Evolutionary conservation across 30 jellyfish, hydroid and myxozoan species (phyloP).

Genomic region (Hydra vulgaris): DNA sequence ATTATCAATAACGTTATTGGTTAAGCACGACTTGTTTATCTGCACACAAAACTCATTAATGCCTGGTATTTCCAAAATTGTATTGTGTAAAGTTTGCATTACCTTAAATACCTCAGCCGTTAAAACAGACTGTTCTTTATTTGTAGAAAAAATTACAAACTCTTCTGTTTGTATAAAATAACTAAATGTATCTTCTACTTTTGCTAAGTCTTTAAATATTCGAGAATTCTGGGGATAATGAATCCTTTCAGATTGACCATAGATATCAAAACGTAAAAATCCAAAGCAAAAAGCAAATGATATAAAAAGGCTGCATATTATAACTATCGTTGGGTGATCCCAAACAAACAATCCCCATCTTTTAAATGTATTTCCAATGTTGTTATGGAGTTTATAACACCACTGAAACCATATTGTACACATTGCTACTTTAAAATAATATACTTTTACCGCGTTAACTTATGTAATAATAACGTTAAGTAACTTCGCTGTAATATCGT

Average conservation of each 20-base stretch:
- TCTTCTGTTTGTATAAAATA: constrained; percentile 56
- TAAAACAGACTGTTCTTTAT: constrained; percentile 19
- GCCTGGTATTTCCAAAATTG: constrained; percentile 18
- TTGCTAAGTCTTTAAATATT: constrained; percentile 46
- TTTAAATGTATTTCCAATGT: constrained; percentile 3
- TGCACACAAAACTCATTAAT: constrained; percentile 37
- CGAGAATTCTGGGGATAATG: constrained; percentile 76
- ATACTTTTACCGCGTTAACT: too few species aligned
- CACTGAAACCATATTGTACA: background rate
- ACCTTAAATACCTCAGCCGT: constrained; percentile 28
- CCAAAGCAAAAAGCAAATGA: constrained; percentile 15
- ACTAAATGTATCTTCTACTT: constrained; percentile 42
- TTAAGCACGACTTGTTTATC: constrained; percentile 14
- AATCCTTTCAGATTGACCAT: constrained; percentile 44
- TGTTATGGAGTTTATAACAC: constrained; percentile 20
- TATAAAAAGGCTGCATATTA: background rate
- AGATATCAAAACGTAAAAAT: constrained; percentile 4
- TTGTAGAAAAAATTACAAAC: constrained; percentile 20
- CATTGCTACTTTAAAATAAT: background rate
- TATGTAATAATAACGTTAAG: too few species aligned
- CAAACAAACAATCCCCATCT: constrained; percentile 25
- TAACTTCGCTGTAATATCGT: too few species aligned
- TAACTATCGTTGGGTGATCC: constrained; percentile 9
- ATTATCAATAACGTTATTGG: constrained; percentile 39
- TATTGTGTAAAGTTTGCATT: constrained; percentile 38